Evolutionary conservation across 2,113 vertebrate species (phyloP).

Genomic region (Calyptomena viridis): DNA sequence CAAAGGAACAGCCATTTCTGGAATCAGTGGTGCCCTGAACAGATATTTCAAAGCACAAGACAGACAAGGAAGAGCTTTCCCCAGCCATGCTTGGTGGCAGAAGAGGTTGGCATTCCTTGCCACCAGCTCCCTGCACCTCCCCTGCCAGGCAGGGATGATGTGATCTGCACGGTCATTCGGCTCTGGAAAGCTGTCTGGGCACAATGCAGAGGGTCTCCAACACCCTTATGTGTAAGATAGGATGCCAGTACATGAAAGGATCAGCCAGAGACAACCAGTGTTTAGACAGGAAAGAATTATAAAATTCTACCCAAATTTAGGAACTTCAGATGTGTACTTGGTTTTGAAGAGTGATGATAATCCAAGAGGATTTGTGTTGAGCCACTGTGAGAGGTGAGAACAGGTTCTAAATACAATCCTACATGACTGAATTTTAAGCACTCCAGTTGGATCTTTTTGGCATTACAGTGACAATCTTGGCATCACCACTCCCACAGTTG

Average conservation of each 20-base stretch:
- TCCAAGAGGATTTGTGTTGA: constrained; percentile 16
- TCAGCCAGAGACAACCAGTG: not conserved
- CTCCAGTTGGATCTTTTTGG: constrained; percentile 8
- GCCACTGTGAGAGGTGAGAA: constrained; percentile 16
- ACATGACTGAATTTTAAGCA: constrained; percentile 34
- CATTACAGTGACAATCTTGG: constrained; percentile 26
- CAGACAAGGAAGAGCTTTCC: not conserved
- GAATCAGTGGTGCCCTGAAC: not conserved
- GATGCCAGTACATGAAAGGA: not conserved
- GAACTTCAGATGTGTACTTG: not conserved
- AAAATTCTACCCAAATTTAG: not conserved
- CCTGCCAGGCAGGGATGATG: not conserved
- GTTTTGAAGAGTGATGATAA: constrained; percentile 2
- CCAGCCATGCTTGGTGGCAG: not conserved
- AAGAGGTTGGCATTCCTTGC: not conserved
- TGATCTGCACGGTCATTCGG: not conserved
- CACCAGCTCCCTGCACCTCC: not conserved
- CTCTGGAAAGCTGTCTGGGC: not conserved
- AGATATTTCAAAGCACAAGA: not conserved
- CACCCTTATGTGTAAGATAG: not conserved
- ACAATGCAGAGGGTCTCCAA: not conserved
- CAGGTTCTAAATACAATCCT: constrained; percentile 40
- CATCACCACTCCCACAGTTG: constrained; percentile 30
- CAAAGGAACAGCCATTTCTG: not conserved
- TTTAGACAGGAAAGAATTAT: not conserved